phyloP scores from a whole-genome alignment of 2,797 vertebrate genomes.

The Orientallactaga sibirica region DNA sequence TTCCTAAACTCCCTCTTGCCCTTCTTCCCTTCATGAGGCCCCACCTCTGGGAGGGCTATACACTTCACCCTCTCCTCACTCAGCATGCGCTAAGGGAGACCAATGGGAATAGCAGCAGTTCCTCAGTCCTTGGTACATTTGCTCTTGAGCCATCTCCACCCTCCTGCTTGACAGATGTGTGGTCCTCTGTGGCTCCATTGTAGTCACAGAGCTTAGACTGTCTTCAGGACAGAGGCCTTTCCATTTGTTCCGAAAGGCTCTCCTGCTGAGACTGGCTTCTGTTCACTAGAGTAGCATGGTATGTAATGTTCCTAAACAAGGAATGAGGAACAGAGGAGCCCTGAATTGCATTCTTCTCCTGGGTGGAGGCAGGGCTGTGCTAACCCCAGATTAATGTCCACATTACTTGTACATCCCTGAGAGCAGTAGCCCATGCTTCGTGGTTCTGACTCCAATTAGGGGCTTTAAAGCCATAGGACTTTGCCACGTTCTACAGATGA shows the following conservation, averaged over 20 bases:
- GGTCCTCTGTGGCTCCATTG: accelerated
- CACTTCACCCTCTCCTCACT: not conserved
- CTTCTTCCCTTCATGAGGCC: not conserved
- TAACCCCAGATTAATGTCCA: not conserved
- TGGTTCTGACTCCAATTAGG: not conserved
- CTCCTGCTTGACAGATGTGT: not conserved
- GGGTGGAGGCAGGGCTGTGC: not conserved
- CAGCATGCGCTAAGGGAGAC: not conserved
- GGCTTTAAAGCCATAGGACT: not conserved
- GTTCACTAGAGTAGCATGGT: accelerated
- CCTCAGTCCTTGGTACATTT: not conserved
- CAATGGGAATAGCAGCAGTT: not conserved
- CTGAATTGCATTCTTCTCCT: not conserved
- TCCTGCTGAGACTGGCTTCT: not conserved
- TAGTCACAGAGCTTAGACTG: no score
- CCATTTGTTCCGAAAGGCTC: not conserved
- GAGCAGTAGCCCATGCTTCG: not conserved
- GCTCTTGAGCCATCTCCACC: no score
- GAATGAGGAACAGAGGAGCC: not conserved
- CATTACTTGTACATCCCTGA: not conserved
- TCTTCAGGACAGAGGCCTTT: not conserved
- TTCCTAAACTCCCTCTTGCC: not conserved
- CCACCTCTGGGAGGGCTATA: no score
- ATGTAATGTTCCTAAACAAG: not conserved
- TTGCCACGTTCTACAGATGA: not conserved